Evolutionary conservation across 2,888 invertebrate species (phyloP).

Genomic region (Ophraella communa): DNA sequence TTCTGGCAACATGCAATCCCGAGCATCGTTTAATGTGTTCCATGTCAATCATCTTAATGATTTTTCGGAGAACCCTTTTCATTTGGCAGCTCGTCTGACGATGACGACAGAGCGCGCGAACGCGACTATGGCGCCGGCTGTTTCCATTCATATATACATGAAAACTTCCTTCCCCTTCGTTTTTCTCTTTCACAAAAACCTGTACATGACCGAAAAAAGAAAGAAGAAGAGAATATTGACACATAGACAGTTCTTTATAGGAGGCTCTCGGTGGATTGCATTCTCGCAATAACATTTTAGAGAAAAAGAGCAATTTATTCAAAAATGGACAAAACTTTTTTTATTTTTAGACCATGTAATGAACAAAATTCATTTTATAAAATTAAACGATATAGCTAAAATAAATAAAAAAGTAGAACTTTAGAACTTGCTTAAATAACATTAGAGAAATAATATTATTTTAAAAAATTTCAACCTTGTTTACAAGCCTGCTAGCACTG

Average conservation of each 20-base stretch:
- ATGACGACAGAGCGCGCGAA: conserved; percentile 45
- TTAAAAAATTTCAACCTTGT: too few relatives aligned
- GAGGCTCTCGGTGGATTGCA: neutral
- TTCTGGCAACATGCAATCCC: conserved; percentile 56
- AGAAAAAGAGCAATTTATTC: neutral
- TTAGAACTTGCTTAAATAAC: too few relatives aligned
- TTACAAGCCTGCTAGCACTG: too few relatives aligned
- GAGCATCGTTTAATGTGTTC: conserved; percentile 59
- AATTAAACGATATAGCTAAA: too few relatives aligned
- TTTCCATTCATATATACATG: conserved; percentile 45
- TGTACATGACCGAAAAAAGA: conserved; percentile 19
- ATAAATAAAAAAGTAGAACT: too few relatives aligned
- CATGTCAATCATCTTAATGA: conserved; percentile 60
- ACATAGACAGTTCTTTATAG: conserved; percentile 11
- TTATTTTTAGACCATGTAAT: too few relatives aligned
- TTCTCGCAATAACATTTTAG: neutral
- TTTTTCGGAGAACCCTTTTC: conserved; percentile 52
- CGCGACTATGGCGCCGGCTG: conserved; percentile 44
- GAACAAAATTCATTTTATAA: too few relatives aligned
- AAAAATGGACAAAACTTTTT: too few relatives aligned
- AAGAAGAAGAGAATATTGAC: neutral
- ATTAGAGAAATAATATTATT: too few relatives aligned
- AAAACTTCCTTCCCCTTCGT: conserved; percentile 37
- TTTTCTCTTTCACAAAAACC: conserved; percentile 31
- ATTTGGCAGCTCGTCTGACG: conserved; percentile 49